Evolutionary conservation across 1,140 invertebrate species (phyloP).

Genomic region (Thaumetopoea pityocampa): DNA sequence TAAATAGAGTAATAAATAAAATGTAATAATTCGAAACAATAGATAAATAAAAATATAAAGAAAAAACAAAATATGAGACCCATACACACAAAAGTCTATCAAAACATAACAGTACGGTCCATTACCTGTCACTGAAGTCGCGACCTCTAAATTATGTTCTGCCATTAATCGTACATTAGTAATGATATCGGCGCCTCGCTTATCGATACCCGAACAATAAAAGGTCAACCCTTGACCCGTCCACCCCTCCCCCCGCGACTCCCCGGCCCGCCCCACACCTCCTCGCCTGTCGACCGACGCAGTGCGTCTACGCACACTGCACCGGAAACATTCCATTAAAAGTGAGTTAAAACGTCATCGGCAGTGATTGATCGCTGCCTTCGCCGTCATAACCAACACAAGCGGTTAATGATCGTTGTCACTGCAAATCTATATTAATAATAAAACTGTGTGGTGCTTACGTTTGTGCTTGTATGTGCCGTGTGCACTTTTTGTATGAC

Average conservation of each 20-base stretch:
- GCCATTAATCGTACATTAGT: constrained; percentile 13
- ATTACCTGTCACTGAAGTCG: too few species aligned
- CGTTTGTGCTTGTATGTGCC: not conserved
- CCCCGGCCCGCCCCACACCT: too few species aligned
- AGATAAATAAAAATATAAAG: too few species aligned
- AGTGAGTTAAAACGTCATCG: constrained; percentile 21
- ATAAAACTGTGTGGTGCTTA: constrained; percentile 7
- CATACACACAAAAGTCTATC: too few species aligned
- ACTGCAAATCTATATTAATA: constrained; percentile 21
- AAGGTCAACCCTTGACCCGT: constrained; percentile 33
- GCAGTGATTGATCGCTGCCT: constrained; percentile 24
- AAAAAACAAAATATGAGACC: too few species aligned
- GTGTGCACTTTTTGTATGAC: too few species aligned
- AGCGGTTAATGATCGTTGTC: constrained; percentile 27
- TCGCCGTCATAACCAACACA: constrained; percentile 11
- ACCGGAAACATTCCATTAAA: constrained; percentile 34
- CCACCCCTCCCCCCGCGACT: too few species aligned
- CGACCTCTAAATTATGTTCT: constrained; percentile 1
- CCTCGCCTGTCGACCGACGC: constrained; percentile 24
- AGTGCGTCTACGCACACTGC: constrained; percentile 26
- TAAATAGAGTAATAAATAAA: too few species aligned
- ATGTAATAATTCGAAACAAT: too few species aligned
- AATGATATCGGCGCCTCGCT: constrained; percentile 24
- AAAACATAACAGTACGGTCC: too few species aligned
- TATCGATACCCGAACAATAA: constrained; percentile 33